Evolutionary conservation across 2,113 vertebrate species (phyloP).

Genomic region (Xiphias gladius): DNA sequence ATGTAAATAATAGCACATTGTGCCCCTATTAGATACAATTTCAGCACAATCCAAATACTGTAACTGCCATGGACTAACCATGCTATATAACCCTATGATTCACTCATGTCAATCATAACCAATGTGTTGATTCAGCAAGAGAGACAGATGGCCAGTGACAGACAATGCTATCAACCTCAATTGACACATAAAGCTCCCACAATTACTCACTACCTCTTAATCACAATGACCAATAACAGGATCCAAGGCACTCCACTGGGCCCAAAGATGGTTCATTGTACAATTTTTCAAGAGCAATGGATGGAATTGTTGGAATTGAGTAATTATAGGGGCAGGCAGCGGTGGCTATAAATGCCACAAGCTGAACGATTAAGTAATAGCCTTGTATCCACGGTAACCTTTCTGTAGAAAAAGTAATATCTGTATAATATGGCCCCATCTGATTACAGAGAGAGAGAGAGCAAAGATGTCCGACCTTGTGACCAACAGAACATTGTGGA

Average conservation of each 20-base stretch:
- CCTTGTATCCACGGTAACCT: slow-evolving; percentile 77
- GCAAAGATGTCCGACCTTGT: background rate
- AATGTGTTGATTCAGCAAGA: slow-evolving; percentile 50
- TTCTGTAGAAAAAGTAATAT: slow-evolving; percentile 72
- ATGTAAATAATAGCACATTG: background rate
- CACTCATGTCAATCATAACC: slow-evolving; percentile 17
- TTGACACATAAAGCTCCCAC: slow-evolving; percentile 68
- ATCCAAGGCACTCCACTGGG: slow-evolving; percentile 53
- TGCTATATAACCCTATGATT: slow-evolving; percentile 17
- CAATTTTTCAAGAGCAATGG: slow-evolving; percentile 77
- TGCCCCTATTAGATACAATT: slow-evolving; percentile 5
- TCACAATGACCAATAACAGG: slow-evolving; percentile 66
- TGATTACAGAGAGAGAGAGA: slow-evolving; percentile 31
- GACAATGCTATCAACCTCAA: slow-evolving; percentile 56
- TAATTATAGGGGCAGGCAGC: slow-evolving; percentile 74
- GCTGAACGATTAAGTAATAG: slow-evolving; percentile 79
- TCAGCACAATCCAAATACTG: slow-evolving; percentile 12
- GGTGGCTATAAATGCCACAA: slow-evolving; percentile 76
- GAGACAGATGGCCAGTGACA: slow-evolving; percentile 43
- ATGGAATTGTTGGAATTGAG: slow-evolving; percentile 73
- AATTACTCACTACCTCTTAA: slow-evolving; percentile 68
- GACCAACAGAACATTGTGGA: background rate
- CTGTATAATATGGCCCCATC: slow-evolving; percentile 48
- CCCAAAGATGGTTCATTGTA: slow-evolving; percentile 63
- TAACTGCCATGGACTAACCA: background rate